Evolutionary conservation across 2,113 vertebrate genomes (phyloP), one percentile per base, ranked within the genome.

Genomic region (Pachypanchax playfairii): DNA sequence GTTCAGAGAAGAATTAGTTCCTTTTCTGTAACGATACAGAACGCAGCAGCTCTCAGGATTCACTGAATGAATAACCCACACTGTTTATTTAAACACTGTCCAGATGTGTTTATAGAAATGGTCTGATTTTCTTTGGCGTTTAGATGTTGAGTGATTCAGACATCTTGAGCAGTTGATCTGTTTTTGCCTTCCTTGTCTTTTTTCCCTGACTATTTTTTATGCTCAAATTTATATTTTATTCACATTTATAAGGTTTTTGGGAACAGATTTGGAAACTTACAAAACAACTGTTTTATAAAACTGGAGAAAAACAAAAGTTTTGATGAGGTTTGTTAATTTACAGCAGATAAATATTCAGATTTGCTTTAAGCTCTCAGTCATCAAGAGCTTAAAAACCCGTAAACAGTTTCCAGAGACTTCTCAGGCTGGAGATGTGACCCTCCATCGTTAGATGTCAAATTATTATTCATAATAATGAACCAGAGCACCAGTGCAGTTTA

Each of bases 381-480:
- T 51, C 33, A 64, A 51, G 33, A 35, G 49, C 29, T 59, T n/a
- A n/a, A n/a, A 11, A 48, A 22, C 42, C 1, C 12, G 18, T 51
- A 49, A 49, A 47, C 47, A 22, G 24, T 52, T 7, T 6, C 55
- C 31, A 42, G 49, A 9, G 44, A 77, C 60, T 38, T 35, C 41
- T 35, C n/a, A 33, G 69, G 28, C 38, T 38, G 24, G 43, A 77
- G 61, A 22, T 22, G 46, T 38, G 56, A 41, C 62, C 57, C 36
- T 67, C 74, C 66, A 53, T 57, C 75, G 78, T 68, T 60, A 48
- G 33, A 29, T 18, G 33, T 56, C 46, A 18, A 29, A 50, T 38
- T 60, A 52, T 65, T 28, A 46, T 38, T 49, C 50, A 44, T 65
- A 48, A 78, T 48, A 41, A 65, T 39, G 50, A 51, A 46, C 12